Conservation (phyloP, 2,888 invertebrate species). For the Nematopogon swammerdamellus region DNA sequence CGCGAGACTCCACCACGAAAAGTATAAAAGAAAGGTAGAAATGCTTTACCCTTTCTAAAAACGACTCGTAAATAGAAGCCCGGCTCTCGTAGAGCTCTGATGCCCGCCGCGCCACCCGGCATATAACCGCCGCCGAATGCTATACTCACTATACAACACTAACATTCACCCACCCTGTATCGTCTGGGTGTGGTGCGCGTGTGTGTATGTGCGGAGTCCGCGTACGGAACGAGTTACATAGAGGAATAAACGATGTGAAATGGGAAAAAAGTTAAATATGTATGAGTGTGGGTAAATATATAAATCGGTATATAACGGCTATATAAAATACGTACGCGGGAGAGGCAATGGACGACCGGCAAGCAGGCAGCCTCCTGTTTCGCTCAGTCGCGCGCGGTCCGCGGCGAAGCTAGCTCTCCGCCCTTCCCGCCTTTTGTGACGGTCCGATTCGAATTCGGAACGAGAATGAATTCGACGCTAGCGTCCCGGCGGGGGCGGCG, state of each 20-base stretch:
- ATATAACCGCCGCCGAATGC: too few relatives aligned
- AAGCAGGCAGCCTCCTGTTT: slow-evolving; percentile 14
- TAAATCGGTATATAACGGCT: slow-evolving; percentile 50
- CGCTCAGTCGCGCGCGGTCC: slow-evolving; percentile 40
- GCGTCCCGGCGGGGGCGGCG: neutral
- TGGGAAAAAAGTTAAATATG: slow-evolving; percentile 58
- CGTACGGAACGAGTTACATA: slow-evolving; percentile 24
- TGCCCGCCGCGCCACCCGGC: neutral
- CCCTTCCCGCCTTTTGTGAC: slow-evolving; percentile 12
- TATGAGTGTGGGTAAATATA: slow-evolving; percentile 57
- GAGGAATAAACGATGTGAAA: slow-evolving; percentile 53
- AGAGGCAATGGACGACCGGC: slow-evolving; percentile 28
- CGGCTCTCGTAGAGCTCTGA: slow-evolving; percentile 5
- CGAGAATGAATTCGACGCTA: neutral
- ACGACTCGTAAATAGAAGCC: slow-evolving; percentile 50
- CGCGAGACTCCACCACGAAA: slow-evolving; percentile 42
- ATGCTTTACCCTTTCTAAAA: slow-evolving; percentile 51
- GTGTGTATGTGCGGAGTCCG: neutral
- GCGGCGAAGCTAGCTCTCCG: slow-evolving; percentile 18
- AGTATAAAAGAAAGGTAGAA: slow-evolving; percentile 51
- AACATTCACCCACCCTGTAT: too few relatives aligned
- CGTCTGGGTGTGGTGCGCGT: neutral
- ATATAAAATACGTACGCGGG: slow-evolving; percentile 37
- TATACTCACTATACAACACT: too few relatives aligned
- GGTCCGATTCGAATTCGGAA: slow-evolving; percentile 5